A percentile compares a stretch with the other conserved stretches of the same genome.
Conservation (phyloP, 2,888 invertebrate genomes). For the Cinara cedri region DNA sequence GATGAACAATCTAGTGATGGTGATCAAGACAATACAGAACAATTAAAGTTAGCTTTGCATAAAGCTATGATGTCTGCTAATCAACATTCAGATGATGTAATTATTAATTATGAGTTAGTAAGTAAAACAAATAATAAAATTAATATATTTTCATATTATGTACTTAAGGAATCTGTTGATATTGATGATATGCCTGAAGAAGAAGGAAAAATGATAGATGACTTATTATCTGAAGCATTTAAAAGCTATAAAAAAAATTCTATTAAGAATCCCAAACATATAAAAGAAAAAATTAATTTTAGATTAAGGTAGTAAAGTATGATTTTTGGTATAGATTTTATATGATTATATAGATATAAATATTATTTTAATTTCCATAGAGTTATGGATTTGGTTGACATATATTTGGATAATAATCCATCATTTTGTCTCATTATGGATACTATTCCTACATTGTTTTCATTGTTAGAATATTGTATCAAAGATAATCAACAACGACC, state of each 20-base stretch:
- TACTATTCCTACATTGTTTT: slow-evolving; percentile 73
- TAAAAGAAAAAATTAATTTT: slow-evolving; percentile 74
- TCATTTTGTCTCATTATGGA: slow-evolving; percentile 73
- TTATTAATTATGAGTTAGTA: neutral
- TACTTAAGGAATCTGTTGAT: slow-evolving; percentile 71
- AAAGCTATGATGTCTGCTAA: slow-evolving; percentile 55
- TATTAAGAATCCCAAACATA: slow-evolving; percentile 68
- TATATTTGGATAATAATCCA: slow-evolving; percentile 74
- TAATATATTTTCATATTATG: neutral
- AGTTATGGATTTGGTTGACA: slow-evolving; percentile 77
- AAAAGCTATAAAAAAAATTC: slow-evolving; percentile 68
- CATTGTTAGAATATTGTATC: slow-evolving; percentile 73
- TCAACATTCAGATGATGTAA: slow-evolving; percentile 55
- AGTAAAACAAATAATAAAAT: neutral
- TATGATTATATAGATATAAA: neutral
- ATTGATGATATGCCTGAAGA: slow-evolving; percentile 78
- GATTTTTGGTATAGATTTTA: neutral
- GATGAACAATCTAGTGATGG: slow-evolving; percentile 47
- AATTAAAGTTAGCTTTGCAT: slow-evolving; percentile 48
- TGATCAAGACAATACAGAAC: slow-evolving; percentile 51
- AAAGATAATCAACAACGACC: slow-evolving; percentile 74
- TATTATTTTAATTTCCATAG: slow-evolving; percentile 62
- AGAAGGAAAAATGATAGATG: slow-evolving; percentile 75
- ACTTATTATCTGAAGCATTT: slow-evolving; percentile 77
- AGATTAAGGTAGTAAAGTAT: slow-evolving; percentile 64